Base-by-base conservation (phyloP, 1,140 invertebrate genomes). In the Heliconius hewitsoni region DNA sequence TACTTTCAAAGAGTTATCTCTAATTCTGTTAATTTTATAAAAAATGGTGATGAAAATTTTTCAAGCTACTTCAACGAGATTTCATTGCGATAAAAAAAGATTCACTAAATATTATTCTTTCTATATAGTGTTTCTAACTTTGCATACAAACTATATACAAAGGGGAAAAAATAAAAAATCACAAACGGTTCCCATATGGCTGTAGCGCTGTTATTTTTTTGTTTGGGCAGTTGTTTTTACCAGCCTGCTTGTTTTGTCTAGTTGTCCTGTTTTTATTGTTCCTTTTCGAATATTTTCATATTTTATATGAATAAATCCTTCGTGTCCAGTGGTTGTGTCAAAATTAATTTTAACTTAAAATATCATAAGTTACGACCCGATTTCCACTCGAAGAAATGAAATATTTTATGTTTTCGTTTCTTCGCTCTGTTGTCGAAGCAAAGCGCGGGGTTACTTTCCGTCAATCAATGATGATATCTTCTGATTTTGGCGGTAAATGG, bases 91-190 rank as follows among this genome's bases (percentile, higher is more conserved):
- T 66, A 27, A 13, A 66, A 66, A 23, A 66, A 66, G 13, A 0
- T 11, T 30, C 0, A n/a, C 60, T 66, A 30, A 30, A 66, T 66
- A 66, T 16, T 66, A 66, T 66, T 66, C 60, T 66, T 30, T 76
- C 55, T 27, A 76, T 57, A 74, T 76, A 70, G 71, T 73, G 73
- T 80, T 80, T 80, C 60, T 80, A 80, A 76, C 77, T 80, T 80
- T 50, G 52, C 74, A 80, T 80, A 73, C 66, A 66, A 66, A 30
- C 27, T 57, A 23, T 57, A 23, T 42, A 73, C 71, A 66, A 76
- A 76, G 52, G 66, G 60, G 4, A 66, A 73, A 37, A 55, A 80
- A 76, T 73, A 76, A 66, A 46, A 80, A 80, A 76, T 80, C 55
- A 55, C 79, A 73, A 71, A 75, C 79, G 79, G 42, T 76, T 80